Percentiles rank a stretch among this genome's conserved stretches.
Conservation (phyloP, 2,888 invertebrate species). For the Timandra comae region DNA sequence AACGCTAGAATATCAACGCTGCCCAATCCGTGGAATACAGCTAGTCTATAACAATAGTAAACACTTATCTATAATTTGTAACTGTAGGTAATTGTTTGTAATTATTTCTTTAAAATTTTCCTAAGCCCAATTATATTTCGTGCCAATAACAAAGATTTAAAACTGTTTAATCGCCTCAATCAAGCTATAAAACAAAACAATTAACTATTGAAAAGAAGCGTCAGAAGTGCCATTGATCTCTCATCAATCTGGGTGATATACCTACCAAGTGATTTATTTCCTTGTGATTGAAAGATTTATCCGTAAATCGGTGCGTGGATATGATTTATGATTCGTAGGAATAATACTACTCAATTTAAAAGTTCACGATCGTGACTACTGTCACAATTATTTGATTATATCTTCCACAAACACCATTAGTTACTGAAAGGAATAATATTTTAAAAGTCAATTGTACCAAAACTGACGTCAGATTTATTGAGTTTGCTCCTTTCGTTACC, state of each 20-base stretch:
- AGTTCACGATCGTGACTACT: conserved; percentile 3
- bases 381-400: conserved; percentile 7
- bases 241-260: conserved; percentile 13
- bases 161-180: too few species aligned
- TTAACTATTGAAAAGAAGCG: conserved; percentile 1
- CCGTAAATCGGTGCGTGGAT: conserved; percentile 7
- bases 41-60: too few species aligned
- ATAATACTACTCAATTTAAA: conserved; percentile 8
- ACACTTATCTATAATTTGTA: too few species aligned
- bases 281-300: conserved; percentile 9
- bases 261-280: conserved; percentile 14
- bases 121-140: too few species aligned
- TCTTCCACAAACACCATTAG: conserved; percentile 1
- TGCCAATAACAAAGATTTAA: too few species aligned
- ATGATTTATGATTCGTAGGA: conserved; percentile 13
- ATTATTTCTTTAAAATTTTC: too few species aligned
- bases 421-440: neutral
- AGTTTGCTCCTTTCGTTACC: conserved; percentile 1
- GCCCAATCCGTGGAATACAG: too few species aligned
- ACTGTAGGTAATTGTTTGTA: too few species aligned
- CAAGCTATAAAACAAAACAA: too few species aligned
- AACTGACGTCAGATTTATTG: neutral
- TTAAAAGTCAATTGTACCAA: conserved; percentile 1
- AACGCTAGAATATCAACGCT: too few species aligned
- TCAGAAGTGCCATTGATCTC: conserved; percentile 11